phyloP scores from a whole-genome alignment of 2,888 invertebrate genomes.

The Heliconius ismenius region DNA sequence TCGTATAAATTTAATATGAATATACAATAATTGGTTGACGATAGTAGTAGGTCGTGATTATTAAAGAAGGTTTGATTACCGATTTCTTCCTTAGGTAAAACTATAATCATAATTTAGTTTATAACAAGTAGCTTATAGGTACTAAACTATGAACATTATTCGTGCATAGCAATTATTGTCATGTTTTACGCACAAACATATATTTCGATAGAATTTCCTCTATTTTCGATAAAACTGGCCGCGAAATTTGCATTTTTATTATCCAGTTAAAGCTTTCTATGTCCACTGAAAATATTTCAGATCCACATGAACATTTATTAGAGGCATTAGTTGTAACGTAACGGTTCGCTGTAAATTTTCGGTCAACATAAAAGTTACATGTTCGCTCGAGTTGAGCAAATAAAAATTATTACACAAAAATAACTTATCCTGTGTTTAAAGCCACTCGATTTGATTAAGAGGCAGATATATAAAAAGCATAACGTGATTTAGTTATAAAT shows the following conservation, averaged over 20 bases:
- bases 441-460: neutral
- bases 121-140: no score
- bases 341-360: conserved; percentile 27
- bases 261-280: conserved; percentile 21
- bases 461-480: neutral
- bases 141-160: neutral
- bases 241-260: conserved; percentile 25
- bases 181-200: neutral
- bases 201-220: neutral
- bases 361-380: conserved; percentile 24
- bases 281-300: conserved; percentile 26
- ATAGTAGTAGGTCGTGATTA: neutral
- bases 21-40: neutral
- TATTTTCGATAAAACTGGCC: conserved; percentile 20
- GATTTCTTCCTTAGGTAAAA: no score
- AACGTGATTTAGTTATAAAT: neutral
- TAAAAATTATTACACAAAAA: conserved; percentile 20
- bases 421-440: conserved; percentile 9
- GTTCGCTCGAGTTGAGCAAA: conserved; percentile 12
- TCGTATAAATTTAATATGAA: neutral
- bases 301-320: conserved; percentile 25
- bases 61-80: neutral
- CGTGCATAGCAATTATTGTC: neutral
- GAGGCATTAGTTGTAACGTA: conserved; percentile 25
- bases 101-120: no score